phyloP scores from a whole-genome alignment of 2,113 vertebrate species.

The Anolis carolinensis region DNA sequence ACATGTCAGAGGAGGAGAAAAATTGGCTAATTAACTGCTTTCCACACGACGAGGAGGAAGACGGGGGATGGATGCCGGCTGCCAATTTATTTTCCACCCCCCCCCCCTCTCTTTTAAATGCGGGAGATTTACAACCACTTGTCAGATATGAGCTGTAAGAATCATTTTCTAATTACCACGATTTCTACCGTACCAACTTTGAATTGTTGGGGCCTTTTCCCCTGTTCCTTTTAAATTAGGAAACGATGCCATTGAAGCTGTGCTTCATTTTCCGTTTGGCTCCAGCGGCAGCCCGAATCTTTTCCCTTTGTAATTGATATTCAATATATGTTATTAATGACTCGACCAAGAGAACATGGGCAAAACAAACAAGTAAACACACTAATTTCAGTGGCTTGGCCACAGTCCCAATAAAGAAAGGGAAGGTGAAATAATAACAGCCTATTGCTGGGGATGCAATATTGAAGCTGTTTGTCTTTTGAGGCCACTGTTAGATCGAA shows the following conservation, averaged over 20 bases:
- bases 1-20: slow-evolving; percentile 68
- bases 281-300: slow-evolving; percentile 41
- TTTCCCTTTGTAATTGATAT: slow-evolving; percentile 56
- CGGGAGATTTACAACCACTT: slow-evolving; percentile 55
- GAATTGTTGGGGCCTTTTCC: not conserved
- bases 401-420: not conserved
- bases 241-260: slow-evolving; percentile 44
- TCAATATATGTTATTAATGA: slow-evolving; percentile 59
- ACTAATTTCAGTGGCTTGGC: slow-evolving; percentile 23
- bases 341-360: slow-evolving; percentile 34
- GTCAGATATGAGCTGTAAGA: slow-evolving; percentile 56
- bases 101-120: slow-evolving; percentile 23
- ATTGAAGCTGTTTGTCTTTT: slow-evolving; percentile 22
- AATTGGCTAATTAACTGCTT: slow-evolving; percentile 70
- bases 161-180: slow-evolving; percentile 68
- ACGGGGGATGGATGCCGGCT: not conserved
- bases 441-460: not conserved
- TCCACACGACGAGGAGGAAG: slow-evolving; percentile 48
- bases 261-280: slow-evolving; percentile 48
- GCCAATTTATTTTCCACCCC: slow-evolving; percentile 51
- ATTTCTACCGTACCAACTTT: slow-evolving; percentile 51
- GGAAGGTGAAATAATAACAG: not conserved
- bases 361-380: slow-evolving; percentile 61
- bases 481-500: not conserved
- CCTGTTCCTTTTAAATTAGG: slow-evolving; percentile 42